Conservation (phyloP, 2,113 vertebrate species). For the Bolborhynchus lineola region DNA sequence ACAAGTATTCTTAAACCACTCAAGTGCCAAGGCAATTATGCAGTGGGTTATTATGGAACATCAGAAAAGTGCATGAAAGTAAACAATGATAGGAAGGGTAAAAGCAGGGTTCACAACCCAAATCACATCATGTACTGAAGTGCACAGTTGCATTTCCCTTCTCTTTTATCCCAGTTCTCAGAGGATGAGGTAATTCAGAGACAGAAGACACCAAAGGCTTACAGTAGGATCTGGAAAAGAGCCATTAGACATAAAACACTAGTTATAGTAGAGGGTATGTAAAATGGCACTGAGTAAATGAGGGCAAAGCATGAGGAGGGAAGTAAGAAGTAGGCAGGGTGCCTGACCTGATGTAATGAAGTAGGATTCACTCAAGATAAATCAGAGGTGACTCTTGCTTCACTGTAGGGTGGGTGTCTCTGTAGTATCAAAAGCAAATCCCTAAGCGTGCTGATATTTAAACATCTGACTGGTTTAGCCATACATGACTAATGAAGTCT, state of each 20-base stretch:
- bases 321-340: background rate
- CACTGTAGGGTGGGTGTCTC: background rate
- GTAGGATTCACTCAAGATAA: slow-evolving; percentile 30
- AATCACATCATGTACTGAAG: background rate
- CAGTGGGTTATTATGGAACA: background rate
- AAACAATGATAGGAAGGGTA: background rate
- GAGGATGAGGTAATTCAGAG: background rate
- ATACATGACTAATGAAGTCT: slow-evolving; percentile 61
- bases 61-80: background rate
- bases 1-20: background rate
- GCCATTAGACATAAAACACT: background rate
- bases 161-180: background rate
- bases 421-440: slow-evolving; percentile 34
- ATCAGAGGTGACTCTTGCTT: slow-evolving; percentile 37
- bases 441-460: slow-evolving; percentile 26
- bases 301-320: background rate
- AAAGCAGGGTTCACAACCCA: background rate
- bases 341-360: background rate
- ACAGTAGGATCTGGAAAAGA: background rate
- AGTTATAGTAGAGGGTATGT: background rate
- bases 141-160: background rate
- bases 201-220: background rate
- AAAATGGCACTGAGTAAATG: background rate
- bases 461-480: slow-evolving; percentile 52
- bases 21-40: background rate